Percentiles rank a stretch among this genome's conserved stretches.
Conservation (phyloP, 2,888 invertebrate genomes). For the Ormyrus thymus region DNA sequence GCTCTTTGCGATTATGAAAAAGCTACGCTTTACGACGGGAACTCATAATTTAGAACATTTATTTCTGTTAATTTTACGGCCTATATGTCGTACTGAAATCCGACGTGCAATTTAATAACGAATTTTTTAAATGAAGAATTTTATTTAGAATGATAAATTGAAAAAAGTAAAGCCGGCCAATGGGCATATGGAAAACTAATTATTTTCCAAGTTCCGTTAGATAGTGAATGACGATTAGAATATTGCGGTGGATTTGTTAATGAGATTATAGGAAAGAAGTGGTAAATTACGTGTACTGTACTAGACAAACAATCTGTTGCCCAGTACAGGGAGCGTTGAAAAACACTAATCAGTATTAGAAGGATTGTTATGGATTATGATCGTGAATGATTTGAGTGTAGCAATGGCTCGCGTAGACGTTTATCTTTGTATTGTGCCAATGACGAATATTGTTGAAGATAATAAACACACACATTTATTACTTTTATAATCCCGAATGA, state of each 20-base stretch:
- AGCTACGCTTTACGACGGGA: conserved; percentile 61
- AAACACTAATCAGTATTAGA: conserved; percentile 56
- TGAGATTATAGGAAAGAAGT: conserved; percentile 50
- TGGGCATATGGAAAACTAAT: conserved; percentile 42
- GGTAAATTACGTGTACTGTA: conserved; percentile 53
- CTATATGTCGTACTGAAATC: conserved; percentile 42
- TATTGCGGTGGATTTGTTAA: conserved; percentile 55
- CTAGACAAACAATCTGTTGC: conserved; percentile 51
- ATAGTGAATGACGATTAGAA: conserved; percentile 49
- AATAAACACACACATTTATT: conserved; percentile 51
- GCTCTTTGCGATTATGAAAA: conserved; percentile 67
- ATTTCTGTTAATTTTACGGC: conserved; percentile 47
- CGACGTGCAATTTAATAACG: conserved; percentile 45
- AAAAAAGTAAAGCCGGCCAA: conserved; percentile 28
- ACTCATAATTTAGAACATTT: conserved; percentile 57
- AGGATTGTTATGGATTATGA: conserved; percentile 52
- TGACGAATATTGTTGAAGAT: conserved; percentile 49
- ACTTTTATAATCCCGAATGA: conserved; percentile 47
- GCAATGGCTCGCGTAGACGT: conserved; percentile 50
- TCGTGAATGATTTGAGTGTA: conserved; percentile 51
- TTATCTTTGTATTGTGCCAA: conserved; percentile 57
- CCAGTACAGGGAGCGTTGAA: conserved; percentile 53
- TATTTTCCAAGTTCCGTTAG: conserved; percentile 49
- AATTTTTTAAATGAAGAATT: conserved; percentile 16
- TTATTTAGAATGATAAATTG: conserved; percentile 19